Conservation (phyloP, 1,140 invertebrate species). For the Metaphire vulgaris region DNA sequence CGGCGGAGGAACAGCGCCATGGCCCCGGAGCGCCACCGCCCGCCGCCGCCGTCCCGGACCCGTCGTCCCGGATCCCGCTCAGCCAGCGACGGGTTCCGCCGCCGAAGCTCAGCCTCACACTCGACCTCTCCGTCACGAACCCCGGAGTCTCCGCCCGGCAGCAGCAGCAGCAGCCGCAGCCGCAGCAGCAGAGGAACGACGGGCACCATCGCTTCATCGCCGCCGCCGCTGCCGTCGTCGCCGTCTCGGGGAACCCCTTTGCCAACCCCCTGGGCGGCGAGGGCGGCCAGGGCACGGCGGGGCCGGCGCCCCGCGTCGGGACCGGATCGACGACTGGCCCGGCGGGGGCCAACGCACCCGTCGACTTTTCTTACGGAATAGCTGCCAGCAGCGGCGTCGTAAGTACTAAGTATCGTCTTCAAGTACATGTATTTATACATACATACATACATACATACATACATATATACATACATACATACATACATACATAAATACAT, state of each 20-base stretch:
- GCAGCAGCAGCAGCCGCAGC: constrained; percentile 7
- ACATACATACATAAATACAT: too few species aligned
- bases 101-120: constrained; percentile 29
- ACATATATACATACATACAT: too few species aligned
- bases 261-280: neutral
- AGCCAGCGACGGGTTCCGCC: constrained; percentile 27
- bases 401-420: too few species aligned
- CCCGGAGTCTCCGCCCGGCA: constrained; percentile 9
- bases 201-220: neutral
- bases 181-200: constrained; percentile 12
- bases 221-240: too few species aligned
- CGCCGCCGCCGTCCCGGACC: constrained; percentile 1
- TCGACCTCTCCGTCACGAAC: constrained; percentile 27
- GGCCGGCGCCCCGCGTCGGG: neutral
- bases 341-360: neutral
- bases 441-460: too few species aligned
- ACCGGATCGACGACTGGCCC: too few species aligned
- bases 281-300: neutral
- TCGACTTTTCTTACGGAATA: constrained; percentile 3
- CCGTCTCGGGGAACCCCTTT: too few species aligned
- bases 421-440: too few species aligned
- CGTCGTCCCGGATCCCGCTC: constrained; percentile 26
- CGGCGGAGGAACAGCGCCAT: too few species aligned
- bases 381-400: constrained; percentile 28
- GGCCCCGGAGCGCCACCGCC: too few species aligned